Conservation (phyloP, 2,113 vertebrate species). For the Bufo bufo region DNA sequence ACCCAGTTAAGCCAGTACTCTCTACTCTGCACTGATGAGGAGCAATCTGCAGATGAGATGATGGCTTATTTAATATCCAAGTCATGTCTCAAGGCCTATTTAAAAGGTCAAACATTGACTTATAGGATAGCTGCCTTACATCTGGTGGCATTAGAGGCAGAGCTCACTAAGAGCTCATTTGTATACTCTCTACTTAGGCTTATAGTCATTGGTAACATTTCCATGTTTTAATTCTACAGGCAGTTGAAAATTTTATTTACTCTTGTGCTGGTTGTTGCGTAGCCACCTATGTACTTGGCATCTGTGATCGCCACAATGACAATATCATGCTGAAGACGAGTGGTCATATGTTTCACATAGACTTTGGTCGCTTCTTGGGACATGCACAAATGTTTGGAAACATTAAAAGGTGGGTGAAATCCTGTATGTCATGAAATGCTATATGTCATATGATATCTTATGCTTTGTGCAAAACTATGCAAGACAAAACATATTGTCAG, state of each 20-base stretch:
- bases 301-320: conserved; percentile 97
- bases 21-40: no score
- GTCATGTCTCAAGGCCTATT: no score
- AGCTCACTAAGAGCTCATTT: no score
- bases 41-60: no score
- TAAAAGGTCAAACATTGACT: no score
- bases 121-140: no score
- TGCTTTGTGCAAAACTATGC: not conserved
- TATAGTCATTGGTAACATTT: not conserved
- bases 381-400: conserved; percentile 98
- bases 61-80: no score
- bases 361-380: conserved; percentile 95
- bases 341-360: conserved; percentile 98
- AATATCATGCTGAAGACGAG: conserved; percentile 99
- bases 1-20: no score
- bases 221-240: conserved; percentile 69
- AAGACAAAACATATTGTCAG: not conserved
- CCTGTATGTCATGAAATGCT: not conserved
- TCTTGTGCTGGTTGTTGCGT: conserved; percentile 97
- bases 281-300: conserved; percentile 94
- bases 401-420: conserved; percentile 86
- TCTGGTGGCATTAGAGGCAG: no score
- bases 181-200: no score
- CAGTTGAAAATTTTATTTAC: conserved; percentile 98
- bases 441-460: not conserved